Evolutionary conservation across 2,888 invertebrate species (phyloP).

Genomic region (Ormyrus thymus): DNA sequence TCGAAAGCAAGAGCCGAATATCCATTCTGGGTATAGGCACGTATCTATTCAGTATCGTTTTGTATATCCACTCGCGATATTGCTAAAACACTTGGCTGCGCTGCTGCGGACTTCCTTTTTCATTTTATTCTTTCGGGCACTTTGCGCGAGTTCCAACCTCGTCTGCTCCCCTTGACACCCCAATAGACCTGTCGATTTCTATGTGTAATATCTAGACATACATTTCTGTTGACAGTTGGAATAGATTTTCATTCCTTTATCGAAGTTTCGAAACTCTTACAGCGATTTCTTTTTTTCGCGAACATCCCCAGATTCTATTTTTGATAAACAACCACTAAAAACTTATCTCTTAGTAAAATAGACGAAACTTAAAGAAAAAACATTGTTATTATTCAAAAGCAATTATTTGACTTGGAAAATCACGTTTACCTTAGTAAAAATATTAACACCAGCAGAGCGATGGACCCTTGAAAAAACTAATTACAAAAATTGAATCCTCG

Average conservation of each 20-base stretch:
- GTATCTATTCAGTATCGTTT: slow-evolving; percentile 25
- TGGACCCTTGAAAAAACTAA: slow-evolving; percentile 40
- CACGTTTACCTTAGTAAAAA: neutral
- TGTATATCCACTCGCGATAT: slow-evolving; percentile 35
- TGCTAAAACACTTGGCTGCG: slow-evolving; percentile 41
- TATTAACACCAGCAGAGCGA: neutral
- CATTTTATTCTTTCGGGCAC: slow-evolving; percentile 33
- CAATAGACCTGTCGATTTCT: slow-evolving; percentile 27
- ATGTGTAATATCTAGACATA: slow-evolving; percentile 32
- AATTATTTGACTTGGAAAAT: neutral
- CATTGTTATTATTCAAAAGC: neutral
- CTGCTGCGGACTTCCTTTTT: slow-evolving; percentile 13
- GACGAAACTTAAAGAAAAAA: neutral
- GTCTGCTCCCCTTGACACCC: slow-evolving; percentile 1
- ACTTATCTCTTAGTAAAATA: too few relatives aligned
- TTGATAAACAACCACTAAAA: too few relatives aligned
- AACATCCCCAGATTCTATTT: neutral
- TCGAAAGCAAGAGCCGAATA: neutral
- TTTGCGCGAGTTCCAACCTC: slow-evolving; percentile 25
- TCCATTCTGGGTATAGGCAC: slow-evolving; percentile 9
- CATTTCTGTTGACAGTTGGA: slow-evolving; percentile 14
- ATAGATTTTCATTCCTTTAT: slow-evolving; percentile 21
- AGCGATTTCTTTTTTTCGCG: neutral
- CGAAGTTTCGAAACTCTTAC: slow-evolving; percentile 3
- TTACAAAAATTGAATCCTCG: slow-evolving; percentile 55